Evolutionary conservation across 2,888 invertebrate species (phyloP).

Genomic region (Melieria picta): DNA sequence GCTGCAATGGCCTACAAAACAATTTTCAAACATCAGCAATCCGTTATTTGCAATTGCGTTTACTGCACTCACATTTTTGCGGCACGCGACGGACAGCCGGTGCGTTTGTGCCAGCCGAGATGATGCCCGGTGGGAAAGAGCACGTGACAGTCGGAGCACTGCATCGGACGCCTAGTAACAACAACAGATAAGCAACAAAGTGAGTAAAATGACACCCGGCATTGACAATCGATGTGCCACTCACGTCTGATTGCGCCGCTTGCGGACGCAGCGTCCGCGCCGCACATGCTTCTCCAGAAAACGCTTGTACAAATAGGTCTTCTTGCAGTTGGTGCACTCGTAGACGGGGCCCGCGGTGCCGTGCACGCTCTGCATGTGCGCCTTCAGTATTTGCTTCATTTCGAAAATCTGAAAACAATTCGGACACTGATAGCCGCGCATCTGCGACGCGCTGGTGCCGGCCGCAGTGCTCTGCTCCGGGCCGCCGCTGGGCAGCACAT

Average conservation of each 20-base stretch:
- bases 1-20: constrained; percentile 58
- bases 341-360: constrained; percentile 62
- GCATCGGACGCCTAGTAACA: constrained; percentile 61
- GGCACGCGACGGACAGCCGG: constrained; percentile 63
- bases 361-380: constrained; percentile 64
- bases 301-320: constrained; percentile 64
- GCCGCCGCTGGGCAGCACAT: constrained; percentile 45
- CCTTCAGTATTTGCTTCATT: constrained; percentile 62
- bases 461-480: constrained; percentile 9
- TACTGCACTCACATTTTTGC: constrained; percentile 58
- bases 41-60: neutral
- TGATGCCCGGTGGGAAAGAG: constrained; percentile 65
- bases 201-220: neutral
- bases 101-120: constrained; percentile 65
- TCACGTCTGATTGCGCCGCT: constrained; percentile 65
- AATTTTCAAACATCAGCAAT: neutral
- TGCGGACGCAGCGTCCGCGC: constrained; percentile 64
- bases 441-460: constrained; percentile 16
- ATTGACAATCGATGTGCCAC: constrained; percentile 31
- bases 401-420: constrained; percentile 62
- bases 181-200: neutral
- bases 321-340: constrained; percentile 64
- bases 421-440: constrained; percentile 61
- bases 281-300: constrained; percentile 65
- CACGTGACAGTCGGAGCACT: constrained; percentile 63